Percentiles rank a stretch among this genome's conserved stretches.
phyloP scores from a whole-genome alignment of 2,113 vertebrate species.

The Otis tarda region DNA sequence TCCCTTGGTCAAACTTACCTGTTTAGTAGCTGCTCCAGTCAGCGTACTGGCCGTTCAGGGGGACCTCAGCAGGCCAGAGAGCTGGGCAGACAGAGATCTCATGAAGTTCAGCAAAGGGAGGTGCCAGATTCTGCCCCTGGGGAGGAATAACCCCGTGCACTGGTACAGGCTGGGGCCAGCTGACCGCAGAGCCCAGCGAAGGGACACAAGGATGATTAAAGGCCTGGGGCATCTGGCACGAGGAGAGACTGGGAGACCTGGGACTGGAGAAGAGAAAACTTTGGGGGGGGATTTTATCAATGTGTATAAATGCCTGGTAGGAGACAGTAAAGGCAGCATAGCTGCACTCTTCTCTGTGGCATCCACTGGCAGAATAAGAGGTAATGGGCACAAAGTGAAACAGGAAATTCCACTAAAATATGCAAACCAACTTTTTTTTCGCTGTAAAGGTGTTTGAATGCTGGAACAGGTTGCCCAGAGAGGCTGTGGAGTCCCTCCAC shows the following conservation, averaged over 20 bases:
- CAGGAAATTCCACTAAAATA: neutral
- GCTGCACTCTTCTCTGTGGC: neutral
- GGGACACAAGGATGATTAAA: neutral
- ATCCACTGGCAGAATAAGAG: neutral
- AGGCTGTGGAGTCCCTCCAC: neutral
- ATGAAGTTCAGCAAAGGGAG: neutral
- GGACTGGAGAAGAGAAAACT: neutral
- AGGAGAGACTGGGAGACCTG: neutral
- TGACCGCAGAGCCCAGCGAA: neutral
- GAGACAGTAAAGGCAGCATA: neutral
- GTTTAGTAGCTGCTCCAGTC: neutral
- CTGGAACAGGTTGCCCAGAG: neutral
- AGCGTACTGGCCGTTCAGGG: neutral
- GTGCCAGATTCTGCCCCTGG: neutral
- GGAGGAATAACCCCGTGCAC: neutral
- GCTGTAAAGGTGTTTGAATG: neutral
- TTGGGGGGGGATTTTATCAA: neutral
- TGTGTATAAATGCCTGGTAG: neutral
- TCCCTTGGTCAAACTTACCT: no score
- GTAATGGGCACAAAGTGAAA: neutral
- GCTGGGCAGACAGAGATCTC: no score
- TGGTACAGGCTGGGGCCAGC: neutral
- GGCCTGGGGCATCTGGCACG: neutral
- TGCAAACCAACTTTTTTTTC: neutral
- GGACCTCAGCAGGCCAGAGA: neutral